Evolutionary conservation across 2,797 vertebrate genomes (phyloP).

Genomic region (Mionectes olivaceus): DNA sequence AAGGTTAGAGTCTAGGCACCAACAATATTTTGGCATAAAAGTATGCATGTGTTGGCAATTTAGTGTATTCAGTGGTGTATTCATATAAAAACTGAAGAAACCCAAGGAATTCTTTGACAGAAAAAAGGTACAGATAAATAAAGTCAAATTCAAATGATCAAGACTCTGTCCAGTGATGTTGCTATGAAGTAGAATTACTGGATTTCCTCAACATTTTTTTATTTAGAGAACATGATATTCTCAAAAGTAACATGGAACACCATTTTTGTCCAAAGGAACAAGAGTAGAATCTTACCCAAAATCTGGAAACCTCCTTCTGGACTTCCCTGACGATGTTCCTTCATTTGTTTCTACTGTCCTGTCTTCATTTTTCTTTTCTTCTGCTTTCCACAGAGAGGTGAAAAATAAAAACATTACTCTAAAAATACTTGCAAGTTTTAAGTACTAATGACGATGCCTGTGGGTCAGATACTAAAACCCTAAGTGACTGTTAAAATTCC

Average conservation of each 20-base stretch:
- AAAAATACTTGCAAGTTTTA: background rate
- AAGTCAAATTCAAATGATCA: background rate
- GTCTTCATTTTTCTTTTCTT: constrained; percentile 81
- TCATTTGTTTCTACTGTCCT: constrained; percentile 78
- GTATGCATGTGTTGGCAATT: background rate
- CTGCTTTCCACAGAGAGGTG: constrained; percentile 60
- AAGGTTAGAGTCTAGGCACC: background rate
- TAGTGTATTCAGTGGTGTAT: background rate
- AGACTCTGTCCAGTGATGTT: background rate
- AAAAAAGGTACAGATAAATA: background rate
- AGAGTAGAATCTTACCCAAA: constrained; percentile 84
- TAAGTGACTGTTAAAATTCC: background rate
- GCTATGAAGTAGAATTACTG: background rate
- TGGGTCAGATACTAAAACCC: background rate
- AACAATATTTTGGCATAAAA: background rate
- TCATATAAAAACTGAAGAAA: background rate
- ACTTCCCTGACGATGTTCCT: constrained; percentile 81
- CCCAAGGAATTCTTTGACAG: background rate
- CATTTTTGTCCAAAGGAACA: background rate
- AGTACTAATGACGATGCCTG: background rate
- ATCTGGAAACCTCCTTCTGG: constrained; percentile 92
- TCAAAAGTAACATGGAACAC: background rate
- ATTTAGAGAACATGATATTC: background rate
- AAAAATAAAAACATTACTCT: background rate
- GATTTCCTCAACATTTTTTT: background rate